phyloP scores from a whole-genome alignment of 2,797 vertebrate genomes.

The Pyrocephalus nanus region DNA sequence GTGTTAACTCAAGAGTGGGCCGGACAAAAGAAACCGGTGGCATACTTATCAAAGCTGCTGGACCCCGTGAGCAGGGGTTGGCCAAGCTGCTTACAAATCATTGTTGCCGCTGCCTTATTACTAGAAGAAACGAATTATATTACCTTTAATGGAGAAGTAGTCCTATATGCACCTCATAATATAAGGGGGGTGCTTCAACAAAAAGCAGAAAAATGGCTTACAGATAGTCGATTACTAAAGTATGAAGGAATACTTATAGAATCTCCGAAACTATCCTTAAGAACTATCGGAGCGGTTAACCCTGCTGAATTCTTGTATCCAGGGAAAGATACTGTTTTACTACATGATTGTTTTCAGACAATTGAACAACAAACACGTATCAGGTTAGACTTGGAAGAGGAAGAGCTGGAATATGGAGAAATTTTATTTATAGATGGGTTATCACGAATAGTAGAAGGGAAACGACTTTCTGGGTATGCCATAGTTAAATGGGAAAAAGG shows the following conservation, averaged over 20 bases:
- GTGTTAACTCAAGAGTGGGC: not conserved
- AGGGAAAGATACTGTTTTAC: not conserved
- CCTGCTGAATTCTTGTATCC: not conserved
- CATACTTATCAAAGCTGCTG: not conserved
- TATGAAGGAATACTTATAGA: not conserved
- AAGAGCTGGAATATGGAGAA: too few species aligned
- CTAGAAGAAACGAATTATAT: not conserved
- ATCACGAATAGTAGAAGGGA: too few species aligned
- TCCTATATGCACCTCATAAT: not conserved
- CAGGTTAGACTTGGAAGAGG: too few species aligned
- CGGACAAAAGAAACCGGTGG: not conserved
- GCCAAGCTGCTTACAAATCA: not conserved
- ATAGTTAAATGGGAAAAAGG: too few species aligned
- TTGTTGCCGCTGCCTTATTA: too few species aligned
- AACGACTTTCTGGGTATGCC: too few species aligned
- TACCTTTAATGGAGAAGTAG: not conserved
- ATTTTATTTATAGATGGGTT: too few species aligned
- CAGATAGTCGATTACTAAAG: not conserved
- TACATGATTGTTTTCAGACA: not conserved
- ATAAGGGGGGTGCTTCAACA: not conserved
- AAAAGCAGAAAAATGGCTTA: not conserved
- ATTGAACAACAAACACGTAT: not conserved
- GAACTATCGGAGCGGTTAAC: not conserved
- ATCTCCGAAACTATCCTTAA: not conserved
- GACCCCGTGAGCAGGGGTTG: not conserved